These are phyloP conservation scores for Drosophila histrio DNA, from an alignment of 2,888 invertebrate genomes.

Conservation along the genomic window DNA sequence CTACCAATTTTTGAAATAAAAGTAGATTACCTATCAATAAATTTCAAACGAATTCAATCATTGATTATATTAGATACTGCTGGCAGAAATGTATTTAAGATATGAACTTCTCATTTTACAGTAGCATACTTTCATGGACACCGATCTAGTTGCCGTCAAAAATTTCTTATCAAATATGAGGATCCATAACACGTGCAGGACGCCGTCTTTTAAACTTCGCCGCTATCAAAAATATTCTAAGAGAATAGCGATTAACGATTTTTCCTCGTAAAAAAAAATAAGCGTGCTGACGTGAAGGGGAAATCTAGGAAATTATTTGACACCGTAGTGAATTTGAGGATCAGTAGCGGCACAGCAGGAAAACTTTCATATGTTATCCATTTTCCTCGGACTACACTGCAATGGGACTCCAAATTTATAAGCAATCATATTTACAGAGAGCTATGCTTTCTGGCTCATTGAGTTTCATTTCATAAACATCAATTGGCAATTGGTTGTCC, in stretches of 20 bases:
- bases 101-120: not conserved
- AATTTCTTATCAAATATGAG: slow-evolving; percentile 3
- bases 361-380: slow-evolving; percentile 70
- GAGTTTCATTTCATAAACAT: slow-evolving; percentile 59
- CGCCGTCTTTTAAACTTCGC: slow-evolving; percentile 10
- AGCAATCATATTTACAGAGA: slow-evolving; percentile 68
- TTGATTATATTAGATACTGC: not conserved
- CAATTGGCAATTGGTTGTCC: slow-evolving; percentile 37
- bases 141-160: not conserved
- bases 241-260: slow-evolving; percentile 22
- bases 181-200: slow-evolving; percentile 35
- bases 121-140: slow-evolving; percentile 21
- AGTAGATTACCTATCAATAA: no score
- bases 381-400: slow-evolving; percentile 31
- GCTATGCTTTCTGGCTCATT: slow-evolving; percentile 75
- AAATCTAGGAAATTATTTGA: slow-evolving; percentile 75
- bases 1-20: no score
- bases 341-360: slow-evolving; percentile 65
- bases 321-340: slow-evolving; percentile 47
- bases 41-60: no score
- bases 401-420: slow-evolving; percentile 70
- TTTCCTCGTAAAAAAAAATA: slow-evolving; percentile 37
- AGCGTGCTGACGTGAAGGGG: slow-evolving; percentile 39
- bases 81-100: not conserved
- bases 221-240: slow-evolving; percentile 49